phyloP scores from a whole-genome alignment of 2,888 invertebrate species.

The Heliconius charithonia region DNA sequence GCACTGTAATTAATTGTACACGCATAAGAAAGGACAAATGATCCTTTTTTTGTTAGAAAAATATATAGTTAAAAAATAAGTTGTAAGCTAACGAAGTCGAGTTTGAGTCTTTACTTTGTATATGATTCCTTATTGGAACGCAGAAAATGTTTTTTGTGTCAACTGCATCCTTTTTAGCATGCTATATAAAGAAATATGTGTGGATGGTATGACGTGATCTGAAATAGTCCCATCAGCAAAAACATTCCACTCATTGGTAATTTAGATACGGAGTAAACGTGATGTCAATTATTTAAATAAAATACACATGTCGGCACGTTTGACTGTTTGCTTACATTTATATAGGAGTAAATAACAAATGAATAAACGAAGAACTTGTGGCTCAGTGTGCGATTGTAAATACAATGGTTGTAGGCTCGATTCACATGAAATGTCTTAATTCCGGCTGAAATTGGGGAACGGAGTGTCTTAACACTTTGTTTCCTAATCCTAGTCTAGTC shows the following conservation, averaged over 20 bases:
- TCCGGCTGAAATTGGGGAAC: too few species aligned
- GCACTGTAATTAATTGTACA: too few species aligned
- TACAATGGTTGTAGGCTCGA: background rate
- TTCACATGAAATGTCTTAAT: too few species aligned
- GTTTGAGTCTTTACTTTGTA: too few species aligned
- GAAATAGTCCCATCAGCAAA: slow-evolving; percentile 37
- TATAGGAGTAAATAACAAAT: background rate
- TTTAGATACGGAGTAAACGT: slow-evolving; percentile 41
- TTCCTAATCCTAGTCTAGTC: too few species aligned
- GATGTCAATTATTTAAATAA: slow-evolving; percentile 17
- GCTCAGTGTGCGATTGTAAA: background rate
- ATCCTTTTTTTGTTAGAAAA: background rate
- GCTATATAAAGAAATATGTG: slow-evolving; percentile 11
- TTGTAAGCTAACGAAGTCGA: too few species aligned
- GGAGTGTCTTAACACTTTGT: too few species aligned
- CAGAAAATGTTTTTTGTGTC: background rate
- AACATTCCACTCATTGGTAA: slow-evolving; percentile 45
- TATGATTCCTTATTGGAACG: background rate
- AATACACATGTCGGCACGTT: background rate
- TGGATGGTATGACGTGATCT: slow-evolving; percentile 35
- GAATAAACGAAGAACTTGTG: background rate
- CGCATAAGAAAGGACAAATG: background rate
- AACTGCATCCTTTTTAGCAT: slow-evolving; percentile 7
- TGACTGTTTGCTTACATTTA: slow-evolving; percentile 7
- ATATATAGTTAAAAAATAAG: too few species aligned